Conservation (phyloP, 2,888 invertebrate genomes). For the Mactromeris polynyma region DNA sequence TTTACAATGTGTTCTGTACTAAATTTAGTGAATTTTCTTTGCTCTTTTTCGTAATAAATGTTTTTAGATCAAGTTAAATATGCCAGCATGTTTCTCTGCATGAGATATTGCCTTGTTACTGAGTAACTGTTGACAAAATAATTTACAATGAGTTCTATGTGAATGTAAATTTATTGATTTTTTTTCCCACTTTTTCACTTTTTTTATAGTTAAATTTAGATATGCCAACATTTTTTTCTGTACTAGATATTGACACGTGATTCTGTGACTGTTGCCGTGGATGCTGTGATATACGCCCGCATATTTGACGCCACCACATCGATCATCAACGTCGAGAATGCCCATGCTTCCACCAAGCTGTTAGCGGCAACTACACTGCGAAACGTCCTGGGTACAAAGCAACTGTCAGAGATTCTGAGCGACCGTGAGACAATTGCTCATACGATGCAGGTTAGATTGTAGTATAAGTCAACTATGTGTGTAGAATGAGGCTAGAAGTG, state of each 20-base stretch:
- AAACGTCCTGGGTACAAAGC: slow-evolving; percentile 98
- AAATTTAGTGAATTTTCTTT: too few relatives aligned
- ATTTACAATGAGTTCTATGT: too few relatives aligned
- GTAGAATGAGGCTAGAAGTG: not conserved
- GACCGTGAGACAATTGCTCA: slow-evolving; percentile 97
- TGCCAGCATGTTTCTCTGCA: too few relatives aligned
- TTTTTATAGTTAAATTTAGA: too few relatives aligned
- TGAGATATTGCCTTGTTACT: too few relatives aligned
- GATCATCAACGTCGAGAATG: slow-evolving; percentile 98
- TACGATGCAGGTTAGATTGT: slow-evolving; percentile 90
- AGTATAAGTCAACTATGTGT: not conserved
- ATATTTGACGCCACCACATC: slow-evolving; percentile 99
- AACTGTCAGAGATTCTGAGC: slow-evolving; percentile 97
- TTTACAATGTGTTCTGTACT: too few relatives aligned
- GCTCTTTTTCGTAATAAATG: too few relatives aligned
- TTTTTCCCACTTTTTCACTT: too few relatives aligned
- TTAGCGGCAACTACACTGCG: slow-evolving; percentile 89
- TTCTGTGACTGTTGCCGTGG: slow-evolving; percentile 98
- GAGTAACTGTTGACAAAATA: too few relatives aligned
- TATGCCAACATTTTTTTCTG: too few relatives aligned
- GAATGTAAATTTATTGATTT: too few relatives aligned
- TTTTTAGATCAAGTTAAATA: too few relatives aligned
- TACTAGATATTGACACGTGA: slow-evolving; percentile 97
- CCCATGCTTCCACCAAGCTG: slow-evolving; percentile 96
- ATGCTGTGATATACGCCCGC: slow-evolving; percentile 90